Percentiles rank a stretch among this genome's conserved stretches.
Evolutionary conservation across 2,113 vertebrate genomes (phyloP).

Genomic region (Pelvicachromis taeniatus): DNA sequence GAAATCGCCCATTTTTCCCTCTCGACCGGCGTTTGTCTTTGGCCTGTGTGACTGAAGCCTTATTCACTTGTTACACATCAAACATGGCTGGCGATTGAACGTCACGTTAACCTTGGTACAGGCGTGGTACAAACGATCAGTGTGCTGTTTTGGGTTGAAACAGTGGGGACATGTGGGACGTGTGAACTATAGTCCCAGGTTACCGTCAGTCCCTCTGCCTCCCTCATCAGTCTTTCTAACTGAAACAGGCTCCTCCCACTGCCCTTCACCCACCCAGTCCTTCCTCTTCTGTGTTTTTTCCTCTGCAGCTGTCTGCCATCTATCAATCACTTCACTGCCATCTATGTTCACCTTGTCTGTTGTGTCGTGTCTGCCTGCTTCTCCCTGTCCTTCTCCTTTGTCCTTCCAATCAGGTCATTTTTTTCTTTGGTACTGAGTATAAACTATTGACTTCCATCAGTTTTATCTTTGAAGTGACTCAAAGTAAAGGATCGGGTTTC

Average conservation of each 20-base stretch:
- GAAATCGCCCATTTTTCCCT: not conserved
- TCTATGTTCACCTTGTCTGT: not conserved
- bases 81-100: not conserved
- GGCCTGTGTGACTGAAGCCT: not conserved
- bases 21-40: too few species aligned
- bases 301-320: not conserved
- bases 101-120: not conserved
- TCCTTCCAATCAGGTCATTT: not conserved
- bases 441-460: slow-evolving; percentile 5
- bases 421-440: not conserved
- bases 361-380: not conserved
- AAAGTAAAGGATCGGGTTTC: not conserved
- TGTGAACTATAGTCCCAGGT: not conserved
- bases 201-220: not conserved
- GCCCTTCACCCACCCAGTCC: not conserved
- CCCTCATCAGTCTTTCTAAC: not conserved
- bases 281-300: not conserved
- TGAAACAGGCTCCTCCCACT: not conserved
- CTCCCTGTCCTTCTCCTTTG: not conserved
- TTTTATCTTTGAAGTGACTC: slow-evolving; percentile 28
- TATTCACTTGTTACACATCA: not conserved
- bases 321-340: slow-evolving; percentile 15
- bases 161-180: not conserved
- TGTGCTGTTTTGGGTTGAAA: not conserved
- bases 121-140: not conserved